Evolutionary conservation across 2,113 vertebrate genomes (phyloP).

Genomic region (Megalops atlanticus): DNA sequence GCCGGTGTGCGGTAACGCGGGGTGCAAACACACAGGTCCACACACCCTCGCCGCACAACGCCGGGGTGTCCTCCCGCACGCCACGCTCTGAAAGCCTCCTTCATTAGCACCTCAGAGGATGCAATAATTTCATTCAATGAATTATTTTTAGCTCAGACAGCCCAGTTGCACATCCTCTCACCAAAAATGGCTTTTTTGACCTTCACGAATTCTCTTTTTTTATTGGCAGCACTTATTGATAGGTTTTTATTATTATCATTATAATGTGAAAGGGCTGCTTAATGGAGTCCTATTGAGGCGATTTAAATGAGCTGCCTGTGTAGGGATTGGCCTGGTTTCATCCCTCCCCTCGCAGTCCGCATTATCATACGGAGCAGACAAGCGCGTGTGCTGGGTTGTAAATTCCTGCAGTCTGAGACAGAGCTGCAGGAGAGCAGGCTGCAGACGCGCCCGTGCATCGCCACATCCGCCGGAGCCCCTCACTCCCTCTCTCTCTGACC

Average conservation of each 20-base stretch:
- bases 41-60: background rate
- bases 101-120: background rate
- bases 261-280: background rate
- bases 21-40: background rate
- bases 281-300: background rate
- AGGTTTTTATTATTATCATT: background rate
- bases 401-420: conserved; percentile 49
- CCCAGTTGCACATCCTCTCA: background rate
- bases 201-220: background rate
- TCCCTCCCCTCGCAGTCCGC: conserved; percentile 58
- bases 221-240: conserved; percentile 10
- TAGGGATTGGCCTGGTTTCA: conserved; percentile 63
- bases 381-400: conserved; percentile 71
- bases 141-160: background rate
- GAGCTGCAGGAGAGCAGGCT: background rate
- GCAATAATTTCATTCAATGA: background rate
- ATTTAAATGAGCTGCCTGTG: background rate
- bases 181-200: background rate
- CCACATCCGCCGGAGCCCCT: too few relatives aligned
- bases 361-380: conserved; percentile 77
- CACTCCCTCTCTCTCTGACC: conserved; percentile 43
- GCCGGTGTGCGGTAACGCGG: background rate
- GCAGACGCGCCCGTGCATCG: too few relatives aligned
- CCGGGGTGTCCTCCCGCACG: too few relatives aligned
- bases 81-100: too few relatives aligned